Percentiles rank a stretch among this genome's conserved stretches.
phyloP scores from a whole-genome alignment of 2,797 vertebrate genomes.

The Helicolenus hilgendorfi region DNA sequence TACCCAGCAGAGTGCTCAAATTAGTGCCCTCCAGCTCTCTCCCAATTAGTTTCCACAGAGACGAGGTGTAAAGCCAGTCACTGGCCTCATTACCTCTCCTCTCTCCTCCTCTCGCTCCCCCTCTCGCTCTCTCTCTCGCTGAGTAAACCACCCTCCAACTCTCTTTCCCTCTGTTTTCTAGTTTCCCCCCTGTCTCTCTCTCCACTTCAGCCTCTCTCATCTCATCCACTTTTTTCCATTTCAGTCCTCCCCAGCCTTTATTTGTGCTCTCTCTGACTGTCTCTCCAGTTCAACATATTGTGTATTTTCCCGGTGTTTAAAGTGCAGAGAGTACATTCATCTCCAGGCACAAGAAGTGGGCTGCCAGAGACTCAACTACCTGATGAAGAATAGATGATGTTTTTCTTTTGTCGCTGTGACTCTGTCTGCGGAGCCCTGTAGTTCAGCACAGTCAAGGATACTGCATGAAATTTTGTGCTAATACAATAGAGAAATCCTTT shows the following conservation, averaged over 20 bases:
- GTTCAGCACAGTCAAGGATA: constrained; percentile 40
- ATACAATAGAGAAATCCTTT: constrained; percentile 19
- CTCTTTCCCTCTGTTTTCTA: constrained; percentile 33
- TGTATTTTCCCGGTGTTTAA: constrained; percentile 55
- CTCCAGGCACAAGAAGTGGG: constrained; percentile 49
- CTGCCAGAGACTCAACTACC: constrained; percentile 54
- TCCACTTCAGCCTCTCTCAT: constrained; percentile 67
- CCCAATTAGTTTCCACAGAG: constrained; percentile 92
- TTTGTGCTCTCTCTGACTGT: constrained; percentile 52
- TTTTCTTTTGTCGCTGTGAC: constrained; percentile 48
- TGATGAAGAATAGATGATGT: constrained; percentile 71
- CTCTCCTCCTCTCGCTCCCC: constrained; percentile 49
- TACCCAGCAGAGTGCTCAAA: constrained; percentile 91
- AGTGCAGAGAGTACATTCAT: constrained; percentile 60
- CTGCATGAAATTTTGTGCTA: not conserved
- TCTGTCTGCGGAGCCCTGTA: constrained; percentile 22
- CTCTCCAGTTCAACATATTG: constrained; percentile 53
- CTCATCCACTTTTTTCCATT: constrained; percentile 58
- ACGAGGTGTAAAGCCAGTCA: constrained; percentile 90
- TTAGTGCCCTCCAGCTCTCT: constrained; percentile 91
- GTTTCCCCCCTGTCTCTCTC: constrained; percentile 21
- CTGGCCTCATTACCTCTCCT: constrained; percentile 91
- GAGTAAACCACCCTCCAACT: constrained; percentile 66
- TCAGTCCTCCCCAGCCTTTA: constrained; percentile 52
- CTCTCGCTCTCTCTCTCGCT: not conserved